Evolutionary conservation across 2,797 vertebrate species (phyloP).

Genomic region (Hephaestus fuliginosus): DNA sequence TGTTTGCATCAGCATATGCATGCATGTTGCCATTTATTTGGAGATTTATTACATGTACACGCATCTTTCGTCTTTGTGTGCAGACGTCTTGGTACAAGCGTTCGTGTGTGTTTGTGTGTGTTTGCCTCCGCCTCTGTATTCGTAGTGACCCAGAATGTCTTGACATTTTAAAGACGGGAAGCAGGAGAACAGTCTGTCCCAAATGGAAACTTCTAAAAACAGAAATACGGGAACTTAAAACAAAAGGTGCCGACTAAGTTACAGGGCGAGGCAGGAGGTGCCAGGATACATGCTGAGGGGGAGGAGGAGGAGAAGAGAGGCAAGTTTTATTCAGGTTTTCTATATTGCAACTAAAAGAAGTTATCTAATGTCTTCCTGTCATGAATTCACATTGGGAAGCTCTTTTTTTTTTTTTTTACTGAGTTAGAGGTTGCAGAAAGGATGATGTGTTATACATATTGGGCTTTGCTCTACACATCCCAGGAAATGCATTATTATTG

Average conservation of each 20-base stretch:
- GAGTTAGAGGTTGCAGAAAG: not conserved
- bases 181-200: conserved; percentile 53
- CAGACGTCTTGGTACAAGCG: not conserved
- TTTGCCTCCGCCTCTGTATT: not conserved
- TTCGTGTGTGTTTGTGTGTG: not conserved
- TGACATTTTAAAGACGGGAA: conserved; percentile 45
- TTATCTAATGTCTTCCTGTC: conserved; percentile 21
- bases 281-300: not conserved
- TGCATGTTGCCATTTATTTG: conserved; percentile 1
- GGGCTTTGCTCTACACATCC: not conserved
- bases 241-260: conserved; percentile 26
- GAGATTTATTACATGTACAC: not conserved
- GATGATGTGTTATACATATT: not conserved
- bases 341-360: not conserved
- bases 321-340: conserved; percentile 10
- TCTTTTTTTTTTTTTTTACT: not conserved
- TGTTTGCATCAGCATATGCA: conserved; percentile 11
- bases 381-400: not conserved
- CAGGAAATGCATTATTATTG: not conserved
- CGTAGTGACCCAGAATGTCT: conserved; percentile 51
- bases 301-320: not conserved
- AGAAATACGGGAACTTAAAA: conserved; percentile 48
- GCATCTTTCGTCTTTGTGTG: not conserved
- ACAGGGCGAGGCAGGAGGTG: conserved; percentile 23
- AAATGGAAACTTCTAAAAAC: conserved; percentile 58